Evolutionary conservation across 2,888 invertebrate genomes (phyloP).

Genomic region (Andrena camellia): DNA sequence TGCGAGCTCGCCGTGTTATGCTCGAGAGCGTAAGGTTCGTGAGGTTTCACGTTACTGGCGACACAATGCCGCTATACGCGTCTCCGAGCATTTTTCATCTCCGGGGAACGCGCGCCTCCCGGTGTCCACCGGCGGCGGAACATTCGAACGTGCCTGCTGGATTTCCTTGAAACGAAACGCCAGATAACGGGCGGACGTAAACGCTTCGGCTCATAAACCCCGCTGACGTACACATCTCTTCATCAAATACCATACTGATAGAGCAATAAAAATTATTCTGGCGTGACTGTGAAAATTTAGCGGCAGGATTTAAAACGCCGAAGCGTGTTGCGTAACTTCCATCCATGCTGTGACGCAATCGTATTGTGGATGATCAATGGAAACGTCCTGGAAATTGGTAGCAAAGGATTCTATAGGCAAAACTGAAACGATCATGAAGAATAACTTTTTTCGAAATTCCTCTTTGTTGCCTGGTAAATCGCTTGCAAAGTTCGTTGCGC

Average conservation of each 20-base stretch:
- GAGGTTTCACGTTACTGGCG: slow-evolving; percentile 77
- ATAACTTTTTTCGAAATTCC: slow-evolving; percentile 15
- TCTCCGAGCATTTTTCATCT: slow-evolving; percentile 72
- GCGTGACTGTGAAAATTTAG: slow-evolving; percentile 27
- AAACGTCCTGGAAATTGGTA: not conserved
- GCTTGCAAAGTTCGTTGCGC: not conserved
- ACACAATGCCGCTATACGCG: slow-evolving; percentile 69
- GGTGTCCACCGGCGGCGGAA: not conserved
- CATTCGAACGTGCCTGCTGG: slow-evolving; percentile 6
- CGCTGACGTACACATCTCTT: slow-evolving; percentile 21
- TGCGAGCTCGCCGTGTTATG: slow-evolving; percentile 73
- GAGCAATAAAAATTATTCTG: slow-evolving; percentile 44
- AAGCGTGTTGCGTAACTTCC: not conserved
- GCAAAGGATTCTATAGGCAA: not conserved
- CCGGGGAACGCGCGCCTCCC: slow-evolving; percentile 1
- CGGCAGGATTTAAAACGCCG: not conserved
- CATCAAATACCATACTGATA: slow-evolving; percentile 40
- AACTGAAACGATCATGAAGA: not conserved
- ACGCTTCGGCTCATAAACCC: slow-evolving; percentile 41
- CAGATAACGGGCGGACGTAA: slow-evolving; percentile 32
- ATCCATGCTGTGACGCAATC: not conserved
- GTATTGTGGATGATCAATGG: not conserved
- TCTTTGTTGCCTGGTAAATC: not conserved
- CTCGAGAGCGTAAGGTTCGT: slow-evolving; percentile 55
- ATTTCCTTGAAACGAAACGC: slow-evolving; percentile 32